Percentiles rank a stretch among this genome's conserved stretches.
phyloP scores from a whole-genome alignment of 1,140 invertebrate genomes.

The Potamilus streckersoni region DNA sequence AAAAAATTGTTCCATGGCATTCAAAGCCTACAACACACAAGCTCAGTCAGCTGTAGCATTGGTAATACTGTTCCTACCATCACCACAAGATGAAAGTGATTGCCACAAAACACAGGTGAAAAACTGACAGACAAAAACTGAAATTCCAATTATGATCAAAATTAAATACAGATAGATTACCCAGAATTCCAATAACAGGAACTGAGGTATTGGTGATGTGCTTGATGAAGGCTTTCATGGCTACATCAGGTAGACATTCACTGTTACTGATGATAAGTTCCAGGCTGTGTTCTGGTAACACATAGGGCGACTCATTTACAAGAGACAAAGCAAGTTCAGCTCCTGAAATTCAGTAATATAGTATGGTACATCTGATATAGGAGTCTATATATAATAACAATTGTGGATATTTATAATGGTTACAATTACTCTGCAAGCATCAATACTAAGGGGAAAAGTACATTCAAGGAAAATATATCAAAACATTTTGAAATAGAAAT shows the following conservation, averaged over 20 bases:
- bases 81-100: not conserved
- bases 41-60: too few species aligned
- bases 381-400: not conserved
- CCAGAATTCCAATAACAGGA: constrained; percentile 79
- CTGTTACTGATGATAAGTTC: constrained; percentile 75
- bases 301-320: constrained; percentile 75
- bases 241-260: constrained; percentile 80
- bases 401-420: not conserved
- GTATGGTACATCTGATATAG: not conserved
- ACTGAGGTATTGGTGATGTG: constrained; percentile 74
- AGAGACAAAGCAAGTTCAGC: constrained; percentile 76
- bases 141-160: not conserved
- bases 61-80: too few species aligned
- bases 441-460: too few species aligned
- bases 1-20: too few species aligned
- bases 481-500: not conserved
- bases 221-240: constrained; percentile 84
- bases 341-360: constrained; percentile 65
- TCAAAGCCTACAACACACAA: too few species aligned
- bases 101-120: not conserved
- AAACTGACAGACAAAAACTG: not conserved
- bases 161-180: constrained; percentile 55
- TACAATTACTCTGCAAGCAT: too few species aligned
- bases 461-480: constrained; percentile 3
- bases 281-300: constrained; percentile 77